phyloP scores from a whole-genome alignment of 2,888 invertebrate genomes.

The Philopedon plagiatum region DNA sequence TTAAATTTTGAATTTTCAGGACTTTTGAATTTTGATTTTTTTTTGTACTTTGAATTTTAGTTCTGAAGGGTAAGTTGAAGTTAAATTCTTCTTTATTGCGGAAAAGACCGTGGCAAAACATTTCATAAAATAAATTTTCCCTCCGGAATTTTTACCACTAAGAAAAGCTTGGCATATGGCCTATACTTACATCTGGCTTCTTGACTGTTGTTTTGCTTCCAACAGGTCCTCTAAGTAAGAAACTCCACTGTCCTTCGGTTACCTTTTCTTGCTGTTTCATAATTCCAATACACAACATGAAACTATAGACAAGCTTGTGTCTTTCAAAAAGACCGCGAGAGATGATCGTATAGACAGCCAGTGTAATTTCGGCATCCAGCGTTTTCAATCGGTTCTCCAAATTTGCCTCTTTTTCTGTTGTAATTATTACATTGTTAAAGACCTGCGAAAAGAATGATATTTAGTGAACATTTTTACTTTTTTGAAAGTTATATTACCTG shows the following conservation, averaged over 20 bases:
- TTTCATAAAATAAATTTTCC: no score
- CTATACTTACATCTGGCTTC: conserved; percentile 55
- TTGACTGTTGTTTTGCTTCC: conserved; percentile 37
- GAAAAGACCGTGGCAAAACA: no score
- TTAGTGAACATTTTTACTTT: not conserved
- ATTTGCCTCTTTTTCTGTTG: conserved; percentile 76
- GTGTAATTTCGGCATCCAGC: conserved; percentile 83
- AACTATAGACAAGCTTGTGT: conserved; percentile 91
- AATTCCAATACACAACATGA: conserved; percentile 85
- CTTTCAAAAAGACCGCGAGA: conserved; percentile 92
- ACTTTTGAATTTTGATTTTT: no score
- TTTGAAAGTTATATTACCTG: conserved; percentile 72
- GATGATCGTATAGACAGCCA: conserved; percentile 88
- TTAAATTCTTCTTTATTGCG: no score
- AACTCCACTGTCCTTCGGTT: conserved; percentile 79
- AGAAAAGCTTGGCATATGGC: no score
- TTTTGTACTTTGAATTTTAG: no score
- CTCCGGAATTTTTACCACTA: no score
- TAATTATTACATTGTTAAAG: conserved; percentile 85
- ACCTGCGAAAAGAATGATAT: conserved; percentile 71
- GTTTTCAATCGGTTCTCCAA: conserved; percentile 76
- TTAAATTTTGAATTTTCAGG: no score
- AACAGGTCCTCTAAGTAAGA: conserved; percentile 82
- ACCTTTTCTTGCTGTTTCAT: conserved; percentile 77
- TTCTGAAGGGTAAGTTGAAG: no score